Conservation (phyloP, 2,113 vertebrate genomes). For the Scomber colias region DNA sequence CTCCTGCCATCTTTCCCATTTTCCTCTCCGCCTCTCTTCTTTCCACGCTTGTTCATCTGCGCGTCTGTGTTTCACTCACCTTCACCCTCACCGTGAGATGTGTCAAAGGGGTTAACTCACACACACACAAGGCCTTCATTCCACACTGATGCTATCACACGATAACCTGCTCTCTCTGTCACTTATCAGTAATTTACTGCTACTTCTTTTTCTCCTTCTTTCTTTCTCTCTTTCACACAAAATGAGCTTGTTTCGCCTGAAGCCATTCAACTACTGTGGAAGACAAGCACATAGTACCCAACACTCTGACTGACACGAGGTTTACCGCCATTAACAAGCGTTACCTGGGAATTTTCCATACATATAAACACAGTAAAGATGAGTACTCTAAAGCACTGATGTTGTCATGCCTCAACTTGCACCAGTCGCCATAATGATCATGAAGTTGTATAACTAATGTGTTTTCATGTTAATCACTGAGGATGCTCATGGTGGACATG, state of each 20-base stretch:
- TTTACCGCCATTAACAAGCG: slow-evolving; percentile 67
- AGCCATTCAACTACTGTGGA: slow-evolving; percentile 61
- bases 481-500: slow-evolving; percentile 59
- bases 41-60: slow-evolving; percentile 44
- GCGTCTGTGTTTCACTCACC: slow-evolving; percentile 75
- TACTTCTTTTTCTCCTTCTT: slow-evolving; percentile 65
- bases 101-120: slow-evolving; percentile 85
- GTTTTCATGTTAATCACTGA: slow-evolving; percentile 72
- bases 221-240: slow-evolving; percentile 63
- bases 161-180: slow-evolving; percentile 77
- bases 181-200: slow-evolving; percentile 83
- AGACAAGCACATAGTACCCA: slow-evolving; percentile 57
- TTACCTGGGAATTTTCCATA: slow-evolving; percentile 64
- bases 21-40: slow-evolving; percentile 26
- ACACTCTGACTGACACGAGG: slow-evolving; percentile 42
- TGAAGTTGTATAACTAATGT: slow-evolving; percentile 25
- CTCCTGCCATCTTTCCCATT: slow-evolving; percentile 48
- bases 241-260: slow-evolving; percentile 71
- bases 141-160: slow-evolving; percentile 84
- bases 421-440: slow-evolving; percentile 44
- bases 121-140: slow-evolving; percentile 82
- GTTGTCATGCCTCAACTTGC: slow-evolving; percentile 61
- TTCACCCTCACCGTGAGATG: slow-evolving; percentile 80
- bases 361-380: slow-evolving; percentile 31
- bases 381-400: slow-evolving; percentile 19